A percentile compares a stretch with the other conserved stretches of the same genome.
phyloP scores from a whole-genome alignment of 2,113 vertebrate species.

The Anguilla japonica region DNA sequence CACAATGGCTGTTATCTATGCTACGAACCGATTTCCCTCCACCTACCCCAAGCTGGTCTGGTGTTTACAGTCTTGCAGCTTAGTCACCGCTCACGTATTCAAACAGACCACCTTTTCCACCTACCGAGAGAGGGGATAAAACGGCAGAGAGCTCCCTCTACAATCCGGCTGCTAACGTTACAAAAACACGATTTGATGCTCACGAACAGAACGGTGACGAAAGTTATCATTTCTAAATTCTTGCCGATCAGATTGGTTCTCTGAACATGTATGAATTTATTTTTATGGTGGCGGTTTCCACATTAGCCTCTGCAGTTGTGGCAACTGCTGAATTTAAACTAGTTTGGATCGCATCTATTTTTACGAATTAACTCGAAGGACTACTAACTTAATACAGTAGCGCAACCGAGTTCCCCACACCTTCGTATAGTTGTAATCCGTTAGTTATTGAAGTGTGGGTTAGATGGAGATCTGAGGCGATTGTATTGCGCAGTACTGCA shows the following conservation, averaged over 20 bases:
- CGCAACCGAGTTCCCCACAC: not conserved
- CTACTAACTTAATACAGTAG: not conserved
- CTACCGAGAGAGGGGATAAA: constrained; percentile 13
- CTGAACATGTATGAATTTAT: not conserved
- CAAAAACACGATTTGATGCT: constrained; percentile 12
- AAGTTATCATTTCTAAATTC: not conserved
- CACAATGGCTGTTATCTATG: not conserved
- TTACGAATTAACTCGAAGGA: not conserved
- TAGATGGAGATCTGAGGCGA: too few species aligned
- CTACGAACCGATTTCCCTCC: not conserved
- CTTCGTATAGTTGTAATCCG: not conserved
- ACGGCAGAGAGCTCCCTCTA: constrained; percentile 33
- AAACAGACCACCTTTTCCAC: constrained; percentile 20
- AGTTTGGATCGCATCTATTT: not conserved
- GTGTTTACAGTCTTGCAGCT: not conserved
- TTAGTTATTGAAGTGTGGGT: not conserved
- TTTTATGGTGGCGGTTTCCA: not conserved
- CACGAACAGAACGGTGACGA: not conserved
- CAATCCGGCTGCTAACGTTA: constrained; percentile 27
- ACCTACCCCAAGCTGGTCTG: not conserved
- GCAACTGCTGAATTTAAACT: not conserved
- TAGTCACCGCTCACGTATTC: constrained; percentile 4
- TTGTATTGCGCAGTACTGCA: too few species aligned
- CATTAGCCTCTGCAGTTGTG: not conserved
- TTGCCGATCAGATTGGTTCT: not conserved